These are phyloP conservation scores for Xanthia togata DNA, from an alignment of 2,888 invertebrate genomes.

Conservation along the genomic window DNA sequence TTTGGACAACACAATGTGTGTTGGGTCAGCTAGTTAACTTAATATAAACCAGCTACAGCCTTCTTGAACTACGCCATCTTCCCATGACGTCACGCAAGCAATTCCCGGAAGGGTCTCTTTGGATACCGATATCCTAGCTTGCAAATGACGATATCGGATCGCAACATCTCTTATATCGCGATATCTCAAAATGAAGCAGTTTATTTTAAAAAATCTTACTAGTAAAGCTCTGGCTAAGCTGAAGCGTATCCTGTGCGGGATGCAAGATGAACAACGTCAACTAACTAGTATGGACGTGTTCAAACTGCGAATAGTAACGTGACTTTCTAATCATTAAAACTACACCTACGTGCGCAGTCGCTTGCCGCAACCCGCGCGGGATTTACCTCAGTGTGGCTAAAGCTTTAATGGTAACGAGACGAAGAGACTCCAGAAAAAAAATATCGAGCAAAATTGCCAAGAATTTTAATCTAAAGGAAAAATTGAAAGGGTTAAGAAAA, in stretches of 20 bases:
- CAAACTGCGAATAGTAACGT: background rate
- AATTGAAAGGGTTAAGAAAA: conserved; percentile 25
- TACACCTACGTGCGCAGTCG: no score
- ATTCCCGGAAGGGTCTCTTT: conserved; percentile 34
- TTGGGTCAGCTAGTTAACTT: background rate
- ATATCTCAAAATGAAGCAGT: conserved; percentile 25
- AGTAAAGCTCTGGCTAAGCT: background rate
- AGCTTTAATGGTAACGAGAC: background rate
- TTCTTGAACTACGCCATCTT: background rate
- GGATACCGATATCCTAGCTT: conserved; percentile 13
- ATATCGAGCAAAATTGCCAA: conserved; percentile 20
- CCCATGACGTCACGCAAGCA: background rate
- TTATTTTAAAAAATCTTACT: background rate
- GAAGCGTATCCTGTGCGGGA: no score
- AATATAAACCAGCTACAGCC: background rate
- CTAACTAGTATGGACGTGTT: background rate
- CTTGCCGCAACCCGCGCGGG: background rate
- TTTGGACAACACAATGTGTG: no score
- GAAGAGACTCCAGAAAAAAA: background rate
- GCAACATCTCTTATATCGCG: no score
- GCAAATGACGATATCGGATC: conserved; percentile 53
- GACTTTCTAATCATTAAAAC: background rate
- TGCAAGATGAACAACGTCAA: background rate
- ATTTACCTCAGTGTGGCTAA: background rate
- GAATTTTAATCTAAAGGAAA: conserved; percentile 54